These are phyloP conservation scores for Macrosiphum euphorbiae DNA, from an alignment of 2,888 invertebrate genomes.

Conservation along the genomic window DNA sequence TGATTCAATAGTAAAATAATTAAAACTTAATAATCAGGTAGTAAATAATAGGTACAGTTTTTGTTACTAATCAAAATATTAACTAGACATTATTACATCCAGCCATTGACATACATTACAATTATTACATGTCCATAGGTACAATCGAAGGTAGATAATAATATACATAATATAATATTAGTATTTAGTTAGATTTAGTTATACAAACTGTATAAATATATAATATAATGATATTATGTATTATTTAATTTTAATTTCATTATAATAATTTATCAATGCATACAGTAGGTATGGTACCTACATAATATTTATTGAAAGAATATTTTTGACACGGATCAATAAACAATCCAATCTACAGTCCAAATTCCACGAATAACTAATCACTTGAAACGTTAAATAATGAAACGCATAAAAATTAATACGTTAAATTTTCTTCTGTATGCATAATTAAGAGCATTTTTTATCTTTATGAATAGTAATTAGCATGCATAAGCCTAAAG, in stretches of 20 bases:
- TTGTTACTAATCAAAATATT: not conserved
- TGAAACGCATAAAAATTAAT: not conserved
- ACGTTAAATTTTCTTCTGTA: not conserved
- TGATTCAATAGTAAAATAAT: not conserved
- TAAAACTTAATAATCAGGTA: no score
- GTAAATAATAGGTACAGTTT: not conserved
- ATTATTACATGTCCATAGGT: not conserved
- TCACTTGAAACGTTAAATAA: not conserved
- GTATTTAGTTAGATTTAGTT: not conserved
- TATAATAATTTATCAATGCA: not conserved
- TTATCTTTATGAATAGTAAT: slow-evolving; percentile 2
- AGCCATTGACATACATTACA: not conserved
- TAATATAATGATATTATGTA: not conserved
- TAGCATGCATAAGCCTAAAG: not conserved
- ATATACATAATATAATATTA: not conserved
- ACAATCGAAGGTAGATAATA: not conserved
- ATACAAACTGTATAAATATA: not conserved
- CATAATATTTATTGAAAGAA: not conserved
- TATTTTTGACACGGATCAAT: not conserved
- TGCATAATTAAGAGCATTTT: not conserved
- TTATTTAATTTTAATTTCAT: not conserved
- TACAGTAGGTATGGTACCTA: not conserved
- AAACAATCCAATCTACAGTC: not conserved
- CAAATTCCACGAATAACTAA: not conserved
- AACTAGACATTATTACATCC: not conserved